Conservation (phyloP, 1,140 invertebrate species). For the Hyposmocoma kahamanoa region DNA sequence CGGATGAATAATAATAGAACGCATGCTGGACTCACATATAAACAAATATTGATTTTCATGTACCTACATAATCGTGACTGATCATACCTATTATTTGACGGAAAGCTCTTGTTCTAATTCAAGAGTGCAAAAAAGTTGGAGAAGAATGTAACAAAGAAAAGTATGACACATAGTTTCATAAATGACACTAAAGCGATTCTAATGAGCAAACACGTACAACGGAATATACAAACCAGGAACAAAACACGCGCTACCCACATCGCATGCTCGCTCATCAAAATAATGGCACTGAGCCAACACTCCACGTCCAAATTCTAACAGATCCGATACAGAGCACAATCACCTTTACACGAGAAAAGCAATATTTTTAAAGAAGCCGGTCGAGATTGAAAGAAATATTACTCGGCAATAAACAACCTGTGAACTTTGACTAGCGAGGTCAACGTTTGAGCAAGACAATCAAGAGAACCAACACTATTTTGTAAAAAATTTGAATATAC, state of each 20-base stretch:
- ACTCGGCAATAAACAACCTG: slow-evolving; percentile 10
- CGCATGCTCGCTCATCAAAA: slow-evolving; percentile 55
- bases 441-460: not conserved
- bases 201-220: not conserved
- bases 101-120: too few relatives aligned
- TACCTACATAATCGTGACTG: too few relatives aligned
- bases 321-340: slow-evolving; percentile 48
- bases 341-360: slow-evolving; percentile 43
- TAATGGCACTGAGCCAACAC: slow-evolving; percentile 60
- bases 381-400: slow-evolving; percentile 11
- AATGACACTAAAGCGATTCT: not conserved
- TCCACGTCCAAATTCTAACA: slow-evolving; percentile 29
- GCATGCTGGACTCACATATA: too few relatives aligned
- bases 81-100: too few relatives aligned
- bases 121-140: too few relatives aligned
- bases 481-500: not conserved
- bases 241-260: slow-evolving; percentile 47
- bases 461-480: not conserved
- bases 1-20: too few relatives aligned
- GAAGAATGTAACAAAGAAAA: not conserved
- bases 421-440: not conserved
- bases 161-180: not conserved
- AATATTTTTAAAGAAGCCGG: slow-evolving; percentile 24
- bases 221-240: slow-evolving; percentile 10
- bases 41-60: too few relatives aligned